A percentile compares a stretch with the other conserved stretches of the same genome.
Conservation (phyloP, 2,797 vertebrate species). For the Margarornis squamiger region DNA sequence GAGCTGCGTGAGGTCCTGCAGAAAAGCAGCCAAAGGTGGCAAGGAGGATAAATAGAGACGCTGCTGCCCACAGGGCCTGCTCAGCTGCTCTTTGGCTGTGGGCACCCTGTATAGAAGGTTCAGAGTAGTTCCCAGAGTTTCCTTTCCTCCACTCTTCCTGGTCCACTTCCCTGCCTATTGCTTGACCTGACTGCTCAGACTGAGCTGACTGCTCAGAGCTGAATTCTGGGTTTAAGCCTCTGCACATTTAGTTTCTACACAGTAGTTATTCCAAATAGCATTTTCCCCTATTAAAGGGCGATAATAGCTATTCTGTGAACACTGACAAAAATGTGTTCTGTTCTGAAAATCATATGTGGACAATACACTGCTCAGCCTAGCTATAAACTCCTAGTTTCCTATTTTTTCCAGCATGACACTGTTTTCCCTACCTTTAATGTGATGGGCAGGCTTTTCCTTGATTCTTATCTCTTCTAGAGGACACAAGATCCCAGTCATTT, state of each 20-base stretch:
- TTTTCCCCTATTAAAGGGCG: not conserved
- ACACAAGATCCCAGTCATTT: not conserved
- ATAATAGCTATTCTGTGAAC: not conserved
- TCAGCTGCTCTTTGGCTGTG: not conserved
- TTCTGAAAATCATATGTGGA: not conserved
- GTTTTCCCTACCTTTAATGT: not conserved
- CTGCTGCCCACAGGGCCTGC: not conserved
- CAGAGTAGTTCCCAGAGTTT: not conserved
- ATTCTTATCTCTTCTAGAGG: not conserved
- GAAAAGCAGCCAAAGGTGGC: not conserved
- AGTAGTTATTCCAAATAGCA: not conserved
- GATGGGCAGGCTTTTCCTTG: not conserved
- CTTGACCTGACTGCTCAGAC: not conserved
- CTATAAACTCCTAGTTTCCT: not conserved
- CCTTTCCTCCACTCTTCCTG: not conserved
- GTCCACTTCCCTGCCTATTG: not conserved
- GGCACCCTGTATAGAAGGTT: not conserved
- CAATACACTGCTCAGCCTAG: not conserved
- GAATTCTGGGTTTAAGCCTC: not conserved
- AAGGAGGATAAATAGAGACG: not conserved
- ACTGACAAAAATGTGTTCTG: not conserved
- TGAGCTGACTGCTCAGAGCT: not conserved
- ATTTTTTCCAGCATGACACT: rapidly evolving
- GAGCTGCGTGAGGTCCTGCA: rapidly evolving
- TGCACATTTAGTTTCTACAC: not conserved